Base-by-base conservation (phyloP, 1,140 invertebrate species). In the Cydia pomonella region DNA sequence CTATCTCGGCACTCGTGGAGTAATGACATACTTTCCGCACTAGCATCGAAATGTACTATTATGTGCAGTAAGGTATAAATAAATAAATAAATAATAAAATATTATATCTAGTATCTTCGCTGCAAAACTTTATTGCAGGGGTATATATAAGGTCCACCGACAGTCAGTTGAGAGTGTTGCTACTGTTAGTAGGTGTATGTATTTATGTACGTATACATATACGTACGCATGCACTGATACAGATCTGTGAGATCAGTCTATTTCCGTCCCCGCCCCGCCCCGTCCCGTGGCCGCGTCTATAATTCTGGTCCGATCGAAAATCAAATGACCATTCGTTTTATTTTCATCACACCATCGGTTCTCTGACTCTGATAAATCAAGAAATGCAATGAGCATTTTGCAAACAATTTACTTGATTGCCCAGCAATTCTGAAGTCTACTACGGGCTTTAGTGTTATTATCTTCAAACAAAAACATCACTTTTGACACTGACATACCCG, bases 241-340 rank as follows among this genome's bases (percentile, higher is more conserved):
- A 7, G 50, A 53, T 53, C 50, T 53, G 50, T 53, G 50, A 53
- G 50, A 53, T 53, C 50, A 53, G 16, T 53, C 7, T 53, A 53
- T 53, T 53, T 53, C 50, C 50, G 50, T 53, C 50, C 50, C 50
- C 41, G 41, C 41, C 41, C 41, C 41, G 41, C 41, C 41, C 41
- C 41, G 33, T 9, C 41, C 12, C 13, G 50, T n/a, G 47, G 1
- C 33, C 12, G 44, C 47, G 50, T 18, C 50, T 53, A 53, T 53
- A 53, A 53, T 53, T 47, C 50, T n/a, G 50, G 50, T 5, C 16
- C 50, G 50, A 53, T 53, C 50, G 16, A 18, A n/a, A 53, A 53
- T 53, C 50, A 53, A 53, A 53, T 53, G 50, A 53, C 50, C n/a
- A 53, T 53, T 18, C n/a, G 50, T 53, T 53, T 53, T 53, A 53